These are phyloP conservation scores for Chaetodon trifasciatus DNA, from an alignment of 2,797 vertebrate species.

Conservation along the genomic window DNA sequence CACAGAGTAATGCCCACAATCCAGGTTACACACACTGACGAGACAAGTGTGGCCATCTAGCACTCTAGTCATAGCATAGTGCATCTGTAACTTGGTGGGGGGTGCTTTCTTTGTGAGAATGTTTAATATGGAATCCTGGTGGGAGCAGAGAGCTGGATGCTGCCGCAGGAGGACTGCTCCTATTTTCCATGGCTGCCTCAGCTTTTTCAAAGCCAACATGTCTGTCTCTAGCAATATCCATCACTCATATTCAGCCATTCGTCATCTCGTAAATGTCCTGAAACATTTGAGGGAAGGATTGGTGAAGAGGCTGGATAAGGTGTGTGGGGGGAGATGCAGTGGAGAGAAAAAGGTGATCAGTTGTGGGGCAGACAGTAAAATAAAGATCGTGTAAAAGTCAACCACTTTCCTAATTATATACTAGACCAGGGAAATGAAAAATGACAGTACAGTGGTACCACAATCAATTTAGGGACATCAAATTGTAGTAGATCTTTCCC, in stretches of 20 bases:
- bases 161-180: slow-evolving; percentile 42
- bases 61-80: slow-evolving; percentile 6
- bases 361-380: not conserved
- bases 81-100: slow-evolving; percentile 29
- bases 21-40: slow-evolving; percentile 12
- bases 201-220: slow-evolving; percentile 40
- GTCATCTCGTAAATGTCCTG: slow-evolving; percentile 65
- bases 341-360: not conserved
- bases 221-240: slow-evolving; percentile 58
- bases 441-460: not conserved
- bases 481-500: not conserved
- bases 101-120: slow-evolving; percentile 21
- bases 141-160: slow-evolving; percentile 23
- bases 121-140: slow-evolving; percentile 40
- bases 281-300: slow-evolving; percentile 51
- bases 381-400: slow-evolving; percentile 15
- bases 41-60: slow-evolving; percentile 17
- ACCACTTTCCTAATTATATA: not conserved
- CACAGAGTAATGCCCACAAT: slow-evolving; percentile 1
- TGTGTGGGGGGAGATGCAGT: not conserved
- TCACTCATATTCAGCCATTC: slow-evolving; percentile 60
- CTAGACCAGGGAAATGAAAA: slow-evolving; percentile 11
- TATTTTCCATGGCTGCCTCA: slow-evolving; percentile 25
- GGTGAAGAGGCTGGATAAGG: slow-evolving; percentile 24
- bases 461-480: not conserved